Conservation (phyloP, 2,797 vertebrate species). For the Oreortyx pictus region DNA sequence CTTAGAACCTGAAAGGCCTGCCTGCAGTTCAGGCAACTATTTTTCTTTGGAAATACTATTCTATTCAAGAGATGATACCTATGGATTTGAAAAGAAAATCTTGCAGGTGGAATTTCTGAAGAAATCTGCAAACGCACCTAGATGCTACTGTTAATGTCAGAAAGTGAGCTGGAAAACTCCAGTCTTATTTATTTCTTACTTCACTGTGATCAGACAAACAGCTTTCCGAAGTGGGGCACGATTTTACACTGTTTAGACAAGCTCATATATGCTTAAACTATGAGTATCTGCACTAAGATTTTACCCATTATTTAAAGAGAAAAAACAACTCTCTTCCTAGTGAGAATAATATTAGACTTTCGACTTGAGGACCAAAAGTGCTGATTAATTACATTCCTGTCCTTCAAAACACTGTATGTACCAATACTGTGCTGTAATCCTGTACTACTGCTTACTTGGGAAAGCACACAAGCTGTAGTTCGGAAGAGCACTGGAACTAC, state of each 20-base stretch:
- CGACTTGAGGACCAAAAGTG: background rate
- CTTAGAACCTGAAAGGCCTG: background rate
- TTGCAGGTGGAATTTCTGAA: background rate
- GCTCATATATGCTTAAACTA: constrained; percentile 20
- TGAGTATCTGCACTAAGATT: constrained; percentile 15
- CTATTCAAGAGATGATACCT: background rate
- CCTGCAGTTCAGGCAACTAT: background rate
- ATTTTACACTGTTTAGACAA: constrained; percentile 13
- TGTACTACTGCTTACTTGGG: background rate
- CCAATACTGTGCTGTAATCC: background rate
- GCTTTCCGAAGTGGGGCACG: background rate
- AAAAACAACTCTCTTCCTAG: background rate
- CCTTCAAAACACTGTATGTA: background rate
- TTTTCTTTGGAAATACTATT: background rate
- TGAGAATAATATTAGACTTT: background rate
- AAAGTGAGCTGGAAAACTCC: background rate
- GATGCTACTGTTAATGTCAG: background rate
- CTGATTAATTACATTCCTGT: constrained; percentile 39
- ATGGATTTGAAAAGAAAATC: background rate
- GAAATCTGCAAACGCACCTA: background rate
- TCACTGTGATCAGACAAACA: background rate
- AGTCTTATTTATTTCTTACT: background rate
- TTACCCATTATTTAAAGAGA: constrained; percentile 19
- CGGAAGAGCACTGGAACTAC: background rate
- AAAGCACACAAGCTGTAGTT: background rate